These are phyloP conservation scores for Danio jaintianensis DNA, from an alignment of 2,797 vertebrate genomes.

Conservation along the genomic window DNA sequence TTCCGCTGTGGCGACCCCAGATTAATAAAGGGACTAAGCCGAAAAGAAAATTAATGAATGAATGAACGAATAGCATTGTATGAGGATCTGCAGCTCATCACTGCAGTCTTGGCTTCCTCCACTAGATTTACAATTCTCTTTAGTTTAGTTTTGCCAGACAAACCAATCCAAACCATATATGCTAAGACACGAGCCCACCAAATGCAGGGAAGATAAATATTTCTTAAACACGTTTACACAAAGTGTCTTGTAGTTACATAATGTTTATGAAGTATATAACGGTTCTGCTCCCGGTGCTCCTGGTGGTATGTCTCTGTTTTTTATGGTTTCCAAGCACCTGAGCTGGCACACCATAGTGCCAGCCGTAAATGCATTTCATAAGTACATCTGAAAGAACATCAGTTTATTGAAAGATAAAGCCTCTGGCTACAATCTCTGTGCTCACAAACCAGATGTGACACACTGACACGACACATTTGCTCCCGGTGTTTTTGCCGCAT, in stretches of 20 bases:
- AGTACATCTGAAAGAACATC: constrained; percentile 1
- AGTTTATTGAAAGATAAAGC: constrained; percentile 36
- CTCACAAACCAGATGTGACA: constrained; percentile 43
- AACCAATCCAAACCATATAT: constrained; percentile 8
- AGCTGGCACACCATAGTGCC: background rate
- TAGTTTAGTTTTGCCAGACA: background rate
- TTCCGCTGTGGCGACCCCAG: too few relatives aligned
- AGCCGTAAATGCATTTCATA: background rate
- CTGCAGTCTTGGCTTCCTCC: background rate
- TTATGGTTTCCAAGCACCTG: constrained; percentile 31
- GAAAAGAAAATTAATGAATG: too few relatives aligned
- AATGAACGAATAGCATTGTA: constrained; percentile 4
- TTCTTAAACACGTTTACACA: constrained; percentile 11
- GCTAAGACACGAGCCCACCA: constrained; percentile 2
- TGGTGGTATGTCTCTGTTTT: background rate
- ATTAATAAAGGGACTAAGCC: too few relatives aligned
- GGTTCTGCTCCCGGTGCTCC: background rate
- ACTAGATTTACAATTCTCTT: background rate
- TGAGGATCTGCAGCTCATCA: background rate
- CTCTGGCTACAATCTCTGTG: constrained; percentile 30
- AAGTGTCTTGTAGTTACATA: constrained; percentile 27
- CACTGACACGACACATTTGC: constrained; percentile 16
- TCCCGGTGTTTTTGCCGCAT: constrained; percentile 10
- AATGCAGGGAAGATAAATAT: background rate
- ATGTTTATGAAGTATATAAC: constrained; percentile 25